Percentiles rank a stretch among this genome's conserved stretches.
Conservation (phyloP, 2,888 invertebrate species). For the Amiota communis region DNA sequence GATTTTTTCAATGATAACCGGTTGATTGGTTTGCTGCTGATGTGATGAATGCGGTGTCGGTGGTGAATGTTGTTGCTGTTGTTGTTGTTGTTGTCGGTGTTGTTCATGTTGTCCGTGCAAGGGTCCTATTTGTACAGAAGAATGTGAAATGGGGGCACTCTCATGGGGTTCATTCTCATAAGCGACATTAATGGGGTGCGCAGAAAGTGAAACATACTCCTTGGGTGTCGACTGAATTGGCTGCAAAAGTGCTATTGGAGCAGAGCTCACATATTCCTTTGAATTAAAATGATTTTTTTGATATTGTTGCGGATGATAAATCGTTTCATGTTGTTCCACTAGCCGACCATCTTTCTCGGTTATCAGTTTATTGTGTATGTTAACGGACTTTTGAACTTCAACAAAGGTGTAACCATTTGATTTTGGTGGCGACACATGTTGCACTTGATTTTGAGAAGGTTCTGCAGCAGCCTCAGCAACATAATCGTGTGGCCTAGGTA, state of each 20-base stretch:
- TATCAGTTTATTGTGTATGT: slow-evolving; percentile 72
- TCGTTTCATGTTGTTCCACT: slow-evolving; percentile 69
- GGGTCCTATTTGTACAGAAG: slow-evolving; percentile 38
- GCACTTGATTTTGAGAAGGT: slow-evolving; percentile 44
- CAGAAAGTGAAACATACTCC: slow-evolving; percentile 55
- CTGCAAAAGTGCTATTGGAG: slow-evolving; percentile 1
- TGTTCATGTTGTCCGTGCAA: slow-evolving; percentile 25
- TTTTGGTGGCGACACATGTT: slow-evolving; percentile 47
- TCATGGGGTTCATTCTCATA: slow-evolving; percentile 53
- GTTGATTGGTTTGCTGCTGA: not conserved
- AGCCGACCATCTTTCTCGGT: slow-evolving; percentile 69
- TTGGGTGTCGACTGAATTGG: slow-evolving; percentile 20
- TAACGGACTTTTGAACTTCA: slow-evolving; percentile 79
- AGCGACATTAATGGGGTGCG: slow-evolving; percentile 60
- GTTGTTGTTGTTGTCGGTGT: not conserved
- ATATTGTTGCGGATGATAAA: slow-evolving; percentile 57
- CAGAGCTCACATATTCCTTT: slow-evolving; percentile 37
- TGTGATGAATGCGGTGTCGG: not conserved
- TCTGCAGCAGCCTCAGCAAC: slow-evolving; percentile 59
- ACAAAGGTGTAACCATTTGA: slow-evolving; percentile 76
- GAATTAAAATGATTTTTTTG: slow-evolving; percentile 44
- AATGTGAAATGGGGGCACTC: slow-evolving; percentile 41
- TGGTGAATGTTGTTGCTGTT: not conserved
- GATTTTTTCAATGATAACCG: slow-evolving; percentile 71
- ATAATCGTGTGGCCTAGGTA: slow-evolving; percentile 58